phyloP scores from a whole-genome alignment of 2,888 invertebrate genomes.

The Pyrochroa serraticornis region DNA sequence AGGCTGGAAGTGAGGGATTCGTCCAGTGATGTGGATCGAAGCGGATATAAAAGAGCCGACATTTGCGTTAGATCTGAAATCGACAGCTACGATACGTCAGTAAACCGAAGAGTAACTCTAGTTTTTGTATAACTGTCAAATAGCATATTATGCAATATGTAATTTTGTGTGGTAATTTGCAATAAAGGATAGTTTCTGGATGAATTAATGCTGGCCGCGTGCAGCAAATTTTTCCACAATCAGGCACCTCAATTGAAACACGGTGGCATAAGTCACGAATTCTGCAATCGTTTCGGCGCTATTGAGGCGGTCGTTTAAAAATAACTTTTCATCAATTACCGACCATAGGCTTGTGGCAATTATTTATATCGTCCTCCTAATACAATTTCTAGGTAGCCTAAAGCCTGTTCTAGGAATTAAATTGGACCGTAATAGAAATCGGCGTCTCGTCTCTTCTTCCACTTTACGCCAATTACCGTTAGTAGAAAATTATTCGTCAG shows the following conservation, averaged over 20 bases:
- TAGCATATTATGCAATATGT: background rate
- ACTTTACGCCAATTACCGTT: constrained; percentile 32
- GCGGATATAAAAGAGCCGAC: constrained; percentile 57
- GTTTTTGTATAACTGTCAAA: constrained; percentile 47
- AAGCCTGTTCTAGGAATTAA: constrained; percentile 31
- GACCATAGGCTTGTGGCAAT: too few relatives aligned
- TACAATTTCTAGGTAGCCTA: constrained; percentile 22
- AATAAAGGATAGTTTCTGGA: too few relatives aligned
- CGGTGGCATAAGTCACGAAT: too few relatives aligned
- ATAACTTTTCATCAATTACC: too few relatives aligned
- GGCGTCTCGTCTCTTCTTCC: constrained; percentile 39
- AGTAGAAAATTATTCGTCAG: constrained; percentile 16
- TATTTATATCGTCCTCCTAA: background rate
- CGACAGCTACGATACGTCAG: constrained; percentile 61
- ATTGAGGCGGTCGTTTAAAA: too few relatives aligned
- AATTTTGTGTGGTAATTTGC: too few relatives aligned
- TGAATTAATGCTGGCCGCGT: too few relatives aligned
- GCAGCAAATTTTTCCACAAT: too few relatives aligned
- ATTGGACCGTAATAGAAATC: constrained; percentile 40
- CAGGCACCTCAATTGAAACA: too few relatives aligned
- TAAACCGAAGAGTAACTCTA: constrained; percentile 58
- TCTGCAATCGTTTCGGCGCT: too few relatives aligned
- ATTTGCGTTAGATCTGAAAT: constrained; percentile 62
- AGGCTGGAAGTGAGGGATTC: constrained; percentile 59
- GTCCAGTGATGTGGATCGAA: constrained; percentile 53